Base-by-base conservation (phyloP, 2,888 invertebrate species). In the Pheosia tremula region DNA sequence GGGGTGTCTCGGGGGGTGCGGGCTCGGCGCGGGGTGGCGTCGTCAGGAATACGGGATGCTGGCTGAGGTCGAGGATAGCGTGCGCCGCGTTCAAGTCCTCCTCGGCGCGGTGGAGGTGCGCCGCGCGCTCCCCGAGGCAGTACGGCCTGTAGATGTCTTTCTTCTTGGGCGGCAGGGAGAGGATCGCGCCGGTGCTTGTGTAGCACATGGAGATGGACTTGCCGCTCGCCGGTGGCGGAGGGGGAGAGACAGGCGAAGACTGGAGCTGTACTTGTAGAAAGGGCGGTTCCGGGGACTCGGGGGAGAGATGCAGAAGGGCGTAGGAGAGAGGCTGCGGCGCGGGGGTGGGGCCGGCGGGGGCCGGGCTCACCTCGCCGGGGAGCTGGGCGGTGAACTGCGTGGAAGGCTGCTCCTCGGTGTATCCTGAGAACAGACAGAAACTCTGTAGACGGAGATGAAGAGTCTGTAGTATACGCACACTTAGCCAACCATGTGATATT, bases 61-160 rank as follows among this genome's bases (percentile, higher is more conserved):
- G 97, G 88, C 98, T 98, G 68, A 98, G 94, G 87, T 98, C 98
- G 63, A 98, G 95, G 77, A 98, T 98, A 13, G 98, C 97, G 84
- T 97, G 97, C 3, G 97, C 98, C 24, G 97, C 97, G 77, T 97
- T 97, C 58, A 98, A 94, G 80, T 98, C 97, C 85, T 97, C 97
- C 82, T 97, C 97, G 43, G 97, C 96, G 49, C 94, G 92, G 61
- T 95, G 91, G 43, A 94, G 90, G 62, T 95, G 94, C 58, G 84
- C 87, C 24, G 95, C 95, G 80, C 95, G 95, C 78, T 96, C 96
- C 67, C 96, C 97, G 71, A 97, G 91, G 69, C 97, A 97, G 90
- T 98, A 98, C 0, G 98, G 98, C 68, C 98, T 95, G 88, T 98
- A 98, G 78, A 98, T 97, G 88, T 98, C 98, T 88, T 98, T 97